phyloP scores from a whole-genome alignment of 1,140 invertebrate species.

The Trinorchestia longiramus region DNA sequence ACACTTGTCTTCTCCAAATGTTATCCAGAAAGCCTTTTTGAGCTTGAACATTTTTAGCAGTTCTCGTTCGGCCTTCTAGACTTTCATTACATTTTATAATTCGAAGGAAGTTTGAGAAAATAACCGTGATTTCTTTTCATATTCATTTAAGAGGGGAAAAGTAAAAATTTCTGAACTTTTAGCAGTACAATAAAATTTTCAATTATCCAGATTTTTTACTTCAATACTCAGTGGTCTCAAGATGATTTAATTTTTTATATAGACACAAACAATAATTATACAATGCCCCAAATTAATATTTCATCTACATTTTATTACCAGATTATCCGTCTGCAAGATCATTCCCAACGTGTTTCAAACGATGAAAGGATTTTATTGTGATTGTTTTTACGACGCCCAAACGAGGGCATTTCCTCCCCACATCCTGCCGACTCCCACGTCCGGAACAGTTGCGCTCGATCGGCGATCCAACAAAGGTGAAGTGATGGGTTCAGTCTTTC shows the following conservation, averaged over 20 bases:
- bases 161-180: not conserved
- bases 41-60: not conserved
- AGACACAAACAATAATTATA: not conserved
- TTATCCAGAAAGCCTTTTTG: not conserved
- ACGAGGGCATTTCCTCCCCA: slow-evolving; percentile 40
- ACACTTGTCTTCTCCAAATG: not conserved
- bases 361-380: not conserved
- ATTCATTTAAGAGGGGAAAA: not conserved
- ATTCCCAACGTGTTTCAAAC: not conserved
- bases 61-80: too few species aligned
- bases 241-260: not conserved
- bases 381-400: not conserved
- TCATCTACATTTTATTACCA: not conserved
- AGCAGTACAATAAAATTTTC: not conserved
- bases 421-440: not conserved
- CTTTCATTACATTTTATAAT: too few species aligned
- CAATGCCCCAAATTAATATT: not conserved
- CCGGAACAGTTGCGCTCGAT: not conserved
- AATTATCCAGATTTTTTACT: not conserved
- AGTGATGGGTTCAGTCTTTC: slow-evolving; percentile 10
- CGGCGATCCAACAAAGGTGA: not conserved
- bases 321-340: not conserved
- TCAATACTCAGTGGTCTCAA: not conserved
- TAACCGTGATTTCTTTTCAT: too few species aligned
- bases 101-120: too few species aligned